A percentile compares a stretch with the other conserved stretches of the same genome.
Conservation (phyloP, 2,888 invertebrate species). For the Exephanes ischioxanthus region DNA sequence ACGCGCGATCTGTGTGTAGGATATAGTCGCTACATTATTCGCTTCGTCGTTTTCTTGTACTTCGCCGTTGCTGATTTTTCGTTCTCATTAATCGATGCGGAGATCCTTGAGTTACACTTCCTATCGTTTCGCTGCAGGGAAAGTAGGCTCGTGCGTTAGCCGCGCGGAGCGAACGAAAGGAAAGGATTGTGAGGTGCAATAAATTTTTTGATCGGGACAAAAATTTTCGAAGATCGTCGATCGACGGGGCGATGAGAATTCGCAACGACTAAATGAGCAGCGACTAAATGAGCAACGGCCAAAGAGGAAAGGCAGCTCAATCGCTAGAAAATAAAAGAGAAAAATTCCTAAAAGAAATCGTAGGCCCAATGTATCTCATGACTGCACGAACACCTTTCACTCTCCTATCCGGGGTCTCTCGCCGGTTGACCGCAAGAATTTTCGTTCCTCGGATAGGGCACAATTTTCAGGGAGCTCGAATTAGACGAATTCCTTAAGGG, state of each 20-base stretch:
- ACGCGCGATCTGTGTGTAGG: neutral
- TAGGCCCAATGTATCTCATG: neutral
- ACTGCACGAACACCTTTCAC: neutral
- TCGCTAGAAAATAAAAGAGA: neutral
- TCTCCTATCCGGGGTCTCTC: conserved; percentile 4
- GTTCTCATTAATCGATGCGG: conserved; percentile 55
- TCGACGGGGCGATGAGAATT: neutral
- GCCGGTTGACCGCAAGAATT: conserved; percentile 3
- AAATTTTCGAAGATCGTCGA: neutral
- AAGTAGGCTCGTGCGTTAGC: conserved; percentile 5
- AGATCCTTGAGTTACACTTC: conserved; percentile 38
- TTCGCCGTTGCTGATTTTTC: conserved; percentile 53
- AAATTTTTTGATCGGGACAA: neutral
- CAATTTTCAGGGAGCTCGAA: neutral
- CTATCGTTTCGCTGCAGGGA: conserved; percentile 6
- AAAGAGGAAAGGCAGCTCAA: neutral
- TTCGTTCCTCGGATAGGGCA: neutral
- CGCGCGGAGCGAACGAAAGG: neutral
- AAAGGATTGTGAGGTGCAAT: neutral
- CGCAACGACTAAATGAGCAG: neutral
- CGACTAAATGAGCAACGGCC: neutral
- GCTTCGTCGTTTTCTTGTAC: conserved; percentile 45
- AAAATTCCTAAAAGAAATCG: neutral
- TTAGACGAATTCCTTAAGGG: neutral
- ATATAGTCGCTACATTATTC: neutral